A percentile compares a stretch with the other conserved stretches of the same genome.
phyloP scores from a whole-genome alignment of 2,797 vertebrate genomes.

The Macropodus opercularis region DNA sequence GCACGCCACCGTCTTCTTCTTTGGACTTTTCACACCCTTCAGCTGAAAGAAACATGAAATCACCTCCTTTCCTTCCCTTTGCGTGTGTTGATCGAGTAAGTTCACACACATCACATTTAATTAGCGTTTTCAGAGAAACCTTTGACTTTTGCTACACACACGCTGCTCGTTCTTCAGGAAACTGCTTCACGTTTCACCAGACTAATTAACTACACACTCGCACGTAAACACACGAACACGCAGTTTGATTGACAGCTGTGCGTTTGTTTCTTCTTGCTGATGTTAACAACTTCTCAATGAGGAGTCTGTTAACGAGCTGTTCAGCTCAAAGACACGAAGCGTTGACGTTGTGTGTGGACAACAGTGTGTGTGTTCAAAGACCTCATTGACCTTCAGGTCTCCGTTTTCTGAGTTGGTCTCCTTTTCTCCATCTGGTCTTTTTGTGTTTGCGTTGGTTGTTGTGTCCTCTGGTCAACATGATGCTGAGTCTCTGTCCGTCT shows the following conservation, averaged over 20 bases:
- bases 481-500: background rate
- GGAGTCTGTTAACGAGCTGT: constrained; percentile 16
- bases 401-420: background rate
- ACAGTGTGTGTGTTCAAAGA: too few species aligned
- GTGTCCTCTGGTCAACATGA: background rate
- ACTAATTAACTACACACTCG: constrained; percentile 16
- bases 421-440: background rate
- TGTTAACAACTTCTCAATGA: constrained; percentile 24
- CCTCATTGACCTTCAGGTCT: too few species aligned
- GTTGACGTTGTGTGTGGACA: too few species aligned
- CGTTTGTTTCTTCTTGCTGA: constrained; percentile 13
- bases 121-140: constrained; percentile 11
- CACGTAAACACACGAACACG: background rate
- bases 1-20: too few species aligned
- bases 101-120: constrained; percentile 28
- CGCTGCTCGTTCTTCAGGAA: constrained; percentile 20
- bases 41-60: too few species aligned
- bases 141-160: background rate
- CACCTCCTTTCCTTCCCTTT: too few species aligned
- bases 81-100: constrained; percentile 35
- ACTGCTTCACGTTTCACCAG: constrained; percentile 32
- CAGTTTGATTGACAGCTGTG: constrained; percentile 15
- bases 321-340: constrained; percentile 12
- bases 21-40: too few species aligned
- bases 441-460: too few species aligned